Evolutionary conservation across 2,797 vertebrate species (phyloP).

Genomic region (Gymnoscopelus microlampas): DNA sequence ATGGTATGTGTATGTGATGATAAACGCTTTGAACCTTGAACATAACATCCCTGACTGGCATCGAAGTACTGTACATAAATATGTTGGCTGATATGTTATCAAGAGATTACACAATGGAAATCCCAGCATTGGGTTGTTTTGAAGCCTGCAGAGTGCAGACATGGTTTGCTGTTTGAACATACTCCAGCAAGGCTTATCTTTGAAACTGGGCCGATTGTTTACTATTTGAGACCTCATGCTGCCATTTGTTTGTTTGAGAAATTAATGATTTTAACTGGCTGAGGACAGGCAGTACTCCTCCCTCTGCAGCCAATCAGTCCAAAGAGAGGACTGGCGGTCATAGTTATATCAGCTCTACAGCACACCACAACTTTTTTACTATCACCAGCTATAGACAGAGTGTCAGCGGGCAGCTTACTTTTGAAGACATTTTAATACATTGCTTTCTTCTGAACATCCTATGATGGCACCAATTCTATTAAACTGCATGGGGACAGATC

Average conservation of each 20-base stretch:
- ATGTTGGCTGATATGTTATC: too few relatives aligned
- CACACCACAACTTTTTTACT: constrained; percentile 29
- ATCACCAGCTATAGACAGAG: constrained; percentile 1
- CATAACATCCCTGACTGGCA: too few relatives aligned
- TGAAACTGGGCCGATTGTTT: constrained; percentile 4
- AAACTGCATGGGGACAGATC: constrained; percentile 69
- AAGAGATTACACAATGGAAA: too few relatives aligned
- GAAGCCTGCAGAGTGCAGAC: neutral
- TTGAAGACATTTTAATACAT: constrained; percentile 20
- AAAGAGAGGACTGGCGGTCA: constrained; percentile 45
- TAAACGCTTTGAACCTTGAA: too few relatives aligned
- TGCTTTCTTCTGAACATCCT: constrained; percentile 27
- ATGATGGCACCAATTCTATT: constrained; percentile 80
- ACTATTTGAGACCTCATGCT: neutral
- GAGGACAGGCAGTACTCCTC: constrained; percentile 61
- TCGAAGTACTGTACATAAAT: too few relatives aligned
- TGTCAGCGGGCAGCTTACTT: constrained; percentile 17
- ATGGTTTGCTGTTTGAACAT: neutral
- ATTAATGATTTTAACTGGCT: constrained; percentile 33
- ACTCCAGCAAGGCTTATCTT: neutral
- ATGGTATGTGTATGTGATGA: too few relatives aligned
- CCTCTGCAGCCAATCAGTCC: constrained; percentile 63
- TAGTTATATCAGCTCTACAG: constrained; percentile 63
- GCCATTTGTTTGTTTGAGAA: constrained; percentile 33
- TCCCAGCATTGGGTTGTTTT: constrained; percentile 2